These are phyloP conservation scores for Phocoena sinus DNA, from an alignment of 2,113 vertebrate species.

Conservation along the genomic window DNA sequence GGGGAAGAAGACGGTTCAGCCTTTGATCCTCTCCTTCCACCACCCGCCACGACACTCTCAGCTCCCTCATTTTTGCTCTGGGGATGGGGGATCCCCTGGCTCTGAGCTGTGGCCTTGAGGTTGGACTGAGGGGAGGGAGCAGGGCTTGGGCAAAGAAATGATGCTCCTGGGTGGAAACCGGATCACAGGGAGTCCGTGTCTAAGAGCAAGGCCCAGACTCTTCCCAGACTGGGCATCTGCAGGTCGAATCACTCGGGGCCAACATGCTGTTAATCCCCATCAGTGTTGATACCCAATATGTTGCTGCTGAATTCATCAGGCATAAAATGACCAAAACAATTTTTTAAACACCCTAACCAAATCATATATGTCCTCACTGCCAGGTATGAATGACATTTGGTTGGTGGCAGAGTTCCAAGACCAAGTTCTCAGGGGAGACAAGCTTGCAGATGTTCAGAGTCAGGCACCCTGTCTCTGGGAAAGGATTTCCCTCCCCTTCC, in stretches of 20 bases:
- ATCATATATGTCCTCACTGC: neutral
- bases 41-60: neutral
- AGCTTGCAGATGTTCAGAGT: neutral
- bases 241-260: neutral
- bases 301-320: neutral
- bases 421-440: neutral
- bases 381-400: neutral
- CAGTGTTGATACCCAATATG: neutral
- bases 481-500: neutral
- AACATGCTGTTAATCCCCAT: neutral
- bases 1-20: neutral
- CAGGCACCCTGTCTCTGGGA: neutral
- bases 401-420: neutral
- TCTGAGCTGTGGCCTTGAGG: too few relatives aligned
- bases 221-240: neutral
- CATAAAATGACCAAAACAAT: neutral
- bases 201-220: neutral
- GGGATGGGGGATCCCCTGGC: too few relatives aligned
- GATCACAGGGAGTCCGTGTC: neutral
- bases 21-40: neutral
- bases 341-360: neutral
- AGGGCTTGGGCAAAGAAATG: neutral
- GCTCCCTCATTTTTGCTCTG: neutral
- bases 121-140: neutral
- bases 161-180: neutral